Percentiles rank a stretch among this genome's conserved stretches.
Evolutionary conservation across 2,888 invertebrate species (phyloP).

Genomic region (Cryptocephalus primarius): DNA sequence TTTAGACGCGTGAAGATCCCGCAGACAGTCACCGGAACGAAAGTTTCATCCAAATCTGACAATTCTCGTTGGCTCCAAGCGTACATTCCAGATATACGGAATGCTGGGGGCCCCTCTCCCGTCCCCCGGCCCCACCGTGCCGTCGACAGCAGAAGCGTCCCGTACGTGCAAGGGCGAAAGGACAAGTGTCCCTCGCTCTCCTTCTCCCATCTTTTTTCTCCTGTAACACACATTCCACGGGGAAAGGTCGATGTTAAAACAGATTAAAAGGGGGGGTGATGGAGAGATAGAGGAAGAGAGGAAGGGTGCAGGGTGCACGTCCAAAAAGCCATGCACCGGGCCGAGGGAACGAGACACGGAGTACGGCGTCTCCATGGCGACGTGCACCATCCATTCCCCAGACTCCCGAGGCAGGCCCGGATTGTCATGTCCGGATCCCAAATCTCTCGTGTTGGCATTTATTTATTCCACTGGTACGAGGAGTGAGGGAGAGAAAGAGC

Average conservation of each 20-base stretch:
- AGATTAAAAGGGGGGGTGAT: conserved; percentile 13
- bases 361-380: conserved; percentile 20
- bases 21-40: too few relatives aligned
- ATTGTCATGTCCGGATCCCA: conserved; percentile 20
- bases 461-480: conserved; percentile 14
- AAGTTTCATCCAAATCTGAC: too few relatives aligned
- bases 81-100: neutral
- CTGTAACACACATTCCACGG: neutral
- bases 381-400: conserved; percentile 14
- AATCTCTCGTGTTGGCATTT: conserved; percentile 16
- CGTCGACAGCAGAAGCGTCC: neutral
- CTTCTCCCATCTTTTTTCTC: neutral
- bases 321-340: conserved; percentile 14
- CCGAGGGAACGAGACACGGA: neutral
- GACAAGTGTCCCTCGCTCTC: too few relatives aligned
- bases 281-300: neutral
- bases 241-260: conserved; percentile 11
- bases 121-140: neutral
- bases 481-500: too few relatives aligned
- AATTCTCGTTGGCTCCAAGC: too few relatives aligned
- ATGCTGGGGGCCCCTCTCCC: neutral
- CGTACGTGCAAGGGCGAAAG: neutral
- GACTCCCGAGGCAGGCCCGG: conserved; percentile 21
- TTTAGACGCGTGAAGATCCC: too few relatives aligned
- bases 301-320: conserved; percentile 11